Conservation (phyloP, 2,888 invertebrate species). For the Sipunculus nudus region DNA sequence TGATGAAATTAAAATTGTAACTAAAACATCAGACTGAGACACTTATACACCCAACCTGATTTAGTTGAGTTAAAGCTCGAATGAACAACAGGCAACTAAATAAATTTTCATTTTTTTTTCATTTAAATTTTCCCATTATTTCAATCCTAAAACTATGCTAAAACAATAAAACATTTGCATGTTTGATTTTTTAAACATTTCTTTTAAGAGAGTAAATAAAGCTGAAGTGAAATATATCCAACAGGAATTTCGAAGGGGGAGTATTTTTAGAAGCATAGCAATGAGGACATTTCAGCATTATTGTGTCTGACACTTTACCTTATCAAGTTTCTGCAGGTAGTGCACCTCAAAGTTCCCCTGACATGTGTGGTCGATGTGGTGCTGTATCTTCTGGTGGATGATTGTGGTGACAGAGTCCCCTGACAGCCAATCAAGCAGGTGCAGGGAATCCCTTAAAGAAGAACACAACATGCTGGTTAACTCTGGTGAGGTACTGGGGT, state of each 20-base stretch:
- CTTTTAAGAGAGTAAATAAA: too few relatives aligned
- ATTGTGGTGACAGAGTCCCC: slow-evolving; percentile 85
- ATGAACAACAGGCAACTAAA: too few relatives aligned
- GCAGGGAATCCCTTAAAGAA: slow-evolving; percentile 68
- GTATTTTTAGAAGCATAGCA: slow-evolving; percentile 7
- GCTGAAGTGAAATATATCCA: too few relatives aligned
- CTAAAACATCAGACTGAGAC: too few relatives aligned
- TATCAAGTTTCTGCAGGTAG: slow-evolving; percentile 79
- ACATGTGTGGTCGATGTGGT: slow-evolving; percentile 84
- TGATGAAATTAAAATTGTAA: too few relatives aligned
- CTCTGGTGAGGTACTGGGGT: neutral
- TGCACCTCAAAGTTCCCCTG: slow-evolving; percentile 87
- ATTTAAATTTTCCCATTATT: too few relatives aligned
- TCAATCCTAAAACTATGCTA: too few relatives aligned
- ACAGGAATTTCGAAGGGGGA: neutral
- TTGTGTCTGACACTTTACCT: slow-evolving; percentile 69
- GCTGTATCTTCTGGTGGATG: slow-evolving; percentile 83
- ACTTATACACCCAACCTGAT: too few relatives aligned
- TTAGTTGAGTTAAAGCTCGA: too few relatives aligned
- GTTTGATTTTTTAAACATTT: too few relatives aligned
- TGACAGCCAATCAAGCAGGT: slow-evolving; percentile 82
- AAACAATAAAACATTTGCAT: too few relatives aligned
- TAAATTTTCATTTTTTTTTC: too few relatives aligned
- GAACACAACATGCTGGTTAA: neutral
- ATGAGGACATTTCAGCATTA: slow-evolving; percentile 42